These are phyloP conservation scores for Spodoptera litura DNA, from an alignment of 1,140 invertebrate genomes.

Conservation along the genomic window DNA sequence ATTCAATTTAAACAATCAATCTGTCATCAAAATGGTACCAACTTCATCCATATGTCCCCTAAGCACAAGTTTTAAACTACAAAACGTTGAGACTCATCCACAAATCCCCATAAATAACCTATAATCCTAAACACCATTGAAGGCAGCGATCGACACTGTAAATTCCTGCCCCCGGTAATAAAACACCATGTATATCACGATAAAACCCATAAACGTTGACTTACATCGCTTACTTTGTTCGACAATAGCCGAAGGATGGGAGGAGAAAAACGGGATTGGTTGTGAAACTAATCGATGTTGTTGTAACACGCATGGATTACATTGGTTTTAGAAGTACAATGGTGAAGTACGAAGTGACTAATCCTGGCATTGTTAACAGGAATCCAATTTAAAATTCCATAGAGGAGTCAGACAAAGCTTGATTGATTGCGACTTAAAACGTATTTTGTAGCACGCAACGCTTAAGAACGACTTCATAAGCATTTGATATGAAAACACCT, in stretches of 20 bases:
- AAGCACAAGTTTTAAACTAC: constrained; percentile 52
- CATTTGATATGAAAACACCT: constrained; percentile 37
- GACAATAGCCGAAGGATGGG: background rate
- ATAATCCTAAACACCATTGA: constrained; percentile 70
- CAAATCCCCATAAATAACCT: constrained; percentile 72
- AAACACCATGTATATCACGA: constrained; percentile 2
- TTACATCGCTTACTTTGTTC: constrained; percentile 53
- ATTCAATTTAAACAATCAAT: constrained; percentile 53
- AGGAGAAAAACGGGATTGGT: constrained; percentile 53
- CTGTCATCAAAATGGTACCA: constrained; percentile 48
- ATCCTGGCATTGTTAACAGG: constrained; percentile 81
- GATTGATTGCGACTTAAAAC: constrained; percentile 79
- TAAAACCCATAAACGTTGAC: constrained; percentile 8
- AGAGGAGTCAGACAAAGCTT: constrained; percentile 74
- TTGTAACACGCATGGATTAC: constrained; percentile 19
- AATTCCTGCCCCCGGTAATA: constrained; percentile 55
- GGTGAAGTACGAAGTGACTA: constrained; percentile 65
- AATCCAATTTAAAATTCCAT: constrained; percentile 83
- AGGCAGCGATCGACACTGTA: constrained; percentile 61
- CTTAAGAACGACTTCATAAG: constrained; percentile 40
- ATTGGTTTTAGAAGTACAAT: constrained; percentile 51
- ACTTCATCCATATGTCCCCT: constrained; percentile 42
- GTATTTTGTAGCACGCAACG: constrained; percentile 58
- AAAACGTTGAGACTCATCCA: constrained; percentile 59
- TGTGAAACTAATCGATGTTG: constrained; percentile 37